Evolutionary conservation across 64 coral and sea anemone species (phyloP).

Genomic region (Anthopleura sola): DNA sequence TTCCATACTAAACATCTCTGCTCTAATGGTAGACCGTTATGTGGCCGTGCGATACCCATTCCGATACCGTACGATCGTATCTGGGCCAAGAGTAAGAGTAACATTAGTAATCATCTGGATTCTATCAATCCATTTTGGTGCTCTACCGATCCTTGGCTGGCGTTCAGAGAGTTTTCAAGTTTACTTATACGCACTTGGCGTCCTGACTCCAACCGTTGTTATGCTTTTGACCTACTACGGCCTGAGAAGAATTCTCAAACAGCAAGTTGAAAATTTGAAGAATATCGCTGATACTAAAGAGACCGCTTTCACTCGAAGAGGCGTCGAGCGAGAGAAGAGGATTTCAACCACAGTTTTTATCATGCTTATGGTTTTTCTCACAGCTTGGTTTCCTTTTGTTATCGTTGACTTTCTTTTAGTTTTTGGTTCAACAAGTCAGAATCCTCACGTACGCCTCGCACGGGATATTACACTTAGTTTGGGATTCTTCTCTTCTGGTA

Average conservation of each 20-base stretch:
- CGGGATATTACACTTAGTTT: conserved; percentile 38
- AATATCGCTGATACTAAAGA: background rate
- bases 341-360: conserved; percentile 49
- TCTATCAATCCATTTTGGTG: conserved; percentile 24
- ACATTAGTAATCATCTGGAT: conserved; percentile 29
- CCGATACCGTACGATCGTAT: conserved; percentile 31
- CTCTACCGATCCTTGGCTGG: conserved; percentile 38
- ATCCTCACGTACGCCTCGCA: conserved; percentile 9
- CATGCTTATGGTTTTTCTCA: conserved; percentile 35
- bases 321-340: conserved; percentile 27
- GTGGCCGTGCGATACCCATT: conserved; percentile 28
- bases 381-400: conserved; percentile 49
- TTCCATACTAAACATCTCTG: conserved; percentile 75
- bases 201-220: conserved; percentile 13
- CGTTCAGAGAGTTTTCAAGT: conserved; percentile 36
- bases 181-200: conserved; percentile 49
- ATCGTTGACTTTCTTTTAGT: conserved; percentile 42
- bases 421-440: conserved; percentile 30
- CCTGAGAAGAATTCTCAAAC: conserved; percentile 25
- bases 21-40: conserved; percentile 60
- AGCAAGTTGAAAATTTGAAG: conserved; percentile 26
- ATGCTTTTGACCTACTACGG: conserved; percentile 40
- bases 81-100: background rate
- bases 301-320: conserved; percentile 10
- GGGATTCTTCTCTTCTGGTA: conserved; percentile 35